Base-by-base conservation (phyloP, 2,888 invertebrate genomes). In the Dusona sp. region DNA sequence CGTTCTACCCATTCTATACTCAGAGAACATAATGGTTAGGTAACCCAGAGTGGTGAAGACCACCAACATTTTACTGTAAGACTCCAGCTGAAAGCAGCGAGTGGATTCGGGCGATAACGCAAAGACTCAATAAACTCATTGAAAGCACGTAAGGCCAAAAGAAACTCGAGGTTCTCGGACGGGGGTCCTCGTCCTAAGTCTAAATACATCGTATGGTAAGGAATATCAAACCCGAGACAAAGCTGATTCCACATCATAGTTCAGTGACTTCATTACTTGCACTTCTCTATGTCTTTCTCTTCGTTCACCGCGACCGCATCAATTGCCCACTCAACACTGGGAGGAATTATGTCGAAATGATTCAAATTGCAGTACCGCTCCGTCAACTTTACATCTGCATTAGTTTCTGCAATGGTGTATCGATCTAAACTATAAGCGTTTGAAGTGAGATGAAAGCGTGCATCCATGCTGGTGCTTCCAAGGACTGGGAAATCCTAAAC, bases 111-210 rank as follows among this genome's bases (percentile, higher is more conserved):
- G 38, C 38, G 38, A 38, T 73, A 38, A 73, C 36, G 38, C 54
- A 73, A 36, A 73, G 57, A 73, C 36, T 57, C 22, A 54, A 8
- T n/a, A 73, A 54, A 54, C 38, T 54, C 54, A 73, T 73, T 54
- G 54, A 33, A 61, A 61, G 61, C 29, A 61, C 61, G 29, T 29
- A 61, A 61, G 16, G 29, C 61, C 61, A 7, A 61, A 61, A 61
- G 61, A 61, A 29, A 61, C 61, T 61, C 25, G 57, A 29, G 61
- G 16, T 61, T 22, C 67, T 36, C 38, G 22, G 38, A 67, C 13
- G 48, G 9, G 8, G 25, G 45, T 70, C 38, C 33, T 22, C 4
- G 33, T 19, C 22, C 38, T 29, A 48, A 48, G 29, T 48, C 13
- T 45, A 22, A 70, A 70, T 48, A 25, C 29, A 45, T 70, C 16